Evolutionary conservation across 1,140 invertebrate genomes (phyloP).

Genomic region (Zaprionus nigranus): DNA sequence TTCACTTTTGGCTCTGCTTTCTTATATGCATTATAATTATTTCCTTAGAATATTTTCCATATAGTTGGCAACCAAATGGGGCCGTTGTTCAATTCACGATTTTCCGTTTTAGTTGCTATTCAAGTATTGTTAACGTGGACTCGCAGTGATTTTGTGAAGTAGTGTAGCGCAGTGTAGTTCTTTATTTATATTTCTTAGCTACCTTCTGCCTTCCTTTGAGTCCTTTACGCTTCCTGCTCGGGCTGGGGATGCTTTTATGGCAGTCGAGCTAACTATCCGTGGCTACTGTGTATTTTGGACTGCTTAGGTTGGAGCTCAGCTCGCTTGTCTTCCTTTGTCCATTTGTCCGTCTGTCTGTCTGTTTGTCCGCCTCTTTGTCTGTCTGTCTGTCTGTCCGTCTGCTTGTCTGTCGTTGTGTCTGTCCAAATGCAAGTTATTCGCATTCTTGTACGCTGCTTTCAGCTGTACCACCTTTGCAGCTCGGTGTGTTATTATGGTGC

Average conservation of each 20-base stretch:
- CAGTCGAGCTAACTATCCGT: conserved; percentile 51
- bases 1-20: background rate
- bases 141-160: conserved; percentile 31
- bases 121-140: conserved; percentile 1
- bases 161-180: conserved; percentile 26
- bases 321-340: conserved; percentile 38
- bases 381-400: conserved; percentile 8
- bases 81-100: conserved; percentile 23
- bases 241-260: conserved; percentile 33
- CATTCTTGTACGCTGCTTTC: conserved; percentile 48
- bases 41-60: conserved; percentile 37
- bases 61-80: conserved; percentile 29
- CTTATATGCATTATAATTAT: background rate
- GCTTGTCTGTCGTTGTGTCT: conserved; percentile 45
- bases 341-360: conserved; percentile 14
- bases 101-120: conserved; percentile 12
- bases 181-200: background rate
- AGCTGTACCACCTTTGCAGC: conserved; percentile 67
- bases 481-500: conserved; percentile 73
- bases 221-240: background rate
- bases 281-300: conserved; percentile 41
- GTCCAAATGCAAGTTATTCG: conserved; percentile 70
- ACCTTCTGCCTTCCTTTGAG: conserved; percentile 14
- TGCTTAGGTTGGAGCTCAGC: conserved; percentile 56
- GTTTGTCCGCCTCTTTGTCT: too few relatives aligned